These are phyloP conservation scores for Holacanthella duospinosa DNA, from an alignment of 2,888 invertebrate species.

Conservation along the genomic window DNA sequence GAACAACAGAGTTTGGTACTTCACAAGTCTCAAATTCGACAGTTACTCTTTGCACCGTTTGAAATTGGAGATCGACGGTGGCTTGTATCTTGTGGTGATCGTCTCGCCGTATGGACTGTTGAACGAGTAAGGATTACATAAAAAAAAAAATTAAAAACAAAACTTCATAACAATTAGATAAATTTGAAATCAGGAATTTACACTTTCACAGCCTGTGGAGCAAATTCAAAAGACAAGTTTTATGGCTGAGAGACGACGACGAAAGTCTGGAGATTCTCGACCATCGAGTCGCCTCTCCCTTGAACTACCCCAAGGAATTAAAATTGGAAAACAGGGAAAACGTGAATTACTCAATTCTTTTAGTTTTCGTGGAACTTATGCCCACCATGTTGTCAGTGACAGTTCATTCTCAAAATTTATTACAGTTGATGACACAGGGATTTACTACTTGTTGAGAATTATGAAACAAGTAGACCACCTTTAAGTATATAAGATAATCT, in stretches of 20 bases:
- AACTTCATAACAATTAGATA: no score
- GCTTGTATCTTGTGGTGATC: slow-evolving; percentile 30
- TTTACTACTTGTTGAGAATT: slow-evolving; percentile 47
- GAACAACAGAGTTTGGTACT: slow-evolving; percentile 42
- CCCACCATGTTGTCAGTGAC: slow-evolving; percentile 41
- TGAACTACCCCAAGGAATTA: slow-evolving; percentile 26
- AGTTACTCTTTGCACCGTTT: slow-evolving; percentile 47
- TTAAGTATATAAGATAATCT: no score
- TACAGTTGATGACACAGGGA: slow-evolving; percentile 52
- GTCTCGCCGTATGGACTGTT: slow-evolving; percentile 29
- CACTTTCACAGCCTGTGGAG: slow-evolving; percentile 15
- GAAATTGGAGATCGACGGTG: slow-evolving; percentile 17
- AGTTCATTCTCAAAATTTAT: slow-evolving; percentile 50
- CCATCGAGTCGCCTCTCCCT: slow-evolving; percentile 22
- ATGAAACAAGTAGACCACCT: neutral
- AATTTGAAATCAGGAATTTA: neutral
- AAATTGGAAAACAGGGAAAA: slow-evolving; percentile 37
- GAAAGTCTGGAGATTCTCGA: slow-evolving; percentile 25
- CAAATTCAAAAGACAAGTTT: slow-evolving; percentile 22
- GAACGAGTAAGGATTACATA: slow-evolving; percentile 14
- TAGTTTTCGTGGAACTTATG: slow-evolving; percentile 41
- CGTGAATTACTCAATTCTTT: slow-evolving; percentile 42
- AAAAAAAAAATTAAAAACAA: no score
- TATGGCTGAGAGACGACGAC: slow-evolving; percentile 28
- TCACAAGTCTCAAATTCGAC: slow-evolving; percentile 48